Percentiles rank a stretch among this genome's conserved stretches.
Evolutionary conservation across 2,797 vertebrate genomes (phyloP).

Genomic region (Microhierax caerulescens): DNA sequence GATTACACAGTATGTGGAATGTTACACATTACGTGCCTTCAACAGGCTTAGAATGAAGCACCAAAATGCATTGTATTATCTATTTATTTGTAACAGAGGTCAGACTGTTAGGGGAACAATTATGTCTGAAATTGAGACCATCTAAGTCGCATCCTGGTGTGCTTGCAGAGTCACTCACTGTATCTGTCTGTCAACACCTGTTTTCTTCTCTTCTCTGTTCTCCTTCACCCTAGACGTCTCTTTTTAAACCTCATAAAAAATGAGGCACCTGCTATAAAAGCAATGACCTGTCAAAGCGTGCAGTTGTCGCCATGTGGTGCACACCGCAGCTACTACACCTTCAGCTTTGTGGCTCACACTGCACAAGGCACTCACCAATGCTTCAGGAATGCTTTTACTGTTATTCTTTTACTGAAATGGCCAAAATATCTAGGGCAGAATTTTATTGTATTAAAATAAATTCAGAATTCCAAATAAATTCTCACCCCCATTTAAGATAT

Average conservation of each 20-base stretch:
- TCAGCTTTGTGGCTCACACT: not conserved
- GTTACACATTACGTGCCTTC: rapidly evolving
- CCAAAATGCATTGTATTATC: not conserved
- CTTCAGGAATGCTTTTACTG: not conserved
- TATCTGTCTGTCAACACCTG: not conserved
- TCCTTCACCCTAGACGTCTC: not conserved
- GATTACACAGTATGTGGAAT: not conserved
- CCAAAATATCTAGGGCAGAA: not conserved
- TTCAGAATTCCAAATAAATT: not conserved
- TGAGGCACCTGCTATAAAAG: not conserved
- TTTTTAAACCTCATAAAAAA: conserved; percentile 28
- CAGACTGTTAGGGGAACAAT: not conserved
- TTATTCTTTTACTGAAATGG: not conserved
- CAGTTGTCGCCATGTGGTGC: not conserved
- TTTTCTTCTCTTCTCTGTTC: not conserved
- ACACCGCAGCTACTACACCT: not conserved
- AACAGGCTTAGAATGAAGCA: not conserved
- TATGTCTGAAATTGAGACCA: not conserved
- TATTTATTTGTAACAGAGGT: not conserved
- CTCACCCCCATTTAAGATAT: not conserved
- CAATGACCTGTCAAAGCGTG: not conserved
- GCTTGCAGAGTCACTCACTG: not conserved
- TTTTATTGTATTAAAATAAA: not conserved
- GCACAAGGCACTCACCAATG: not conserved
- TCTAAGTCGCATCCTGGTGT: not conserved